These are phyloP conservation scores for Syngnathus acus DNA, from an alignment of 2,797 vertebrate species.

Conservation along the genomic window DNA sequence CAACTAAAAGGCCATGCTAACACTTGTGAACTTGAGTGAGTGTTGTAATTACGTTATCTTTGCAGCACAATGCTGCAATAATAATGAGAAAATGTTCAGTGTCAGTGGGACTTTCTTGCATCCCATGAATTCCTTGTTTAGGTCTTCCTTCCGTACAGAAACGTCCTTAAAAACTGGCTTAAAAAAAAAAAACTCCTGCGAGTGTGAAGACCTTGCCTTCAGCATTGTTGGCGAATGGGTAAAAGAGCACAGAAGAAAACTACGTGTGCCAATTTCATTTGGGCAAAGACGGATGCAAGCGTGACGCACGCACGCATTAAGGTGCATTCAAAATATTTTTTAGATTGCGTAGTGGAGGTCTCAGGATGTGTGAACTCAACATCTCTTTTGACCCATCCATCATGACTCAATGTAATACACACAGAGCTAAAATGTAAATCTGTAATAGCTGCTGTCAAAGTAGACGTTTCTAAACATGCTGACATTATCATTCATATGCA, in stretches of 20 bases:
- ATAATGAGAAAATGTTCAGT: neutral
- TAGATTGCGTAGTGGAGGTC: no score
- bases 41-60: slow-evolving; percentile 1
- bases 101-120: neutral
- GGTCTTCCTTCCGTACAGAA: neutral
- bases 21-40: neutral
- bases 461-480: no score
- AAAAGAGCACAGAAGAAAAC: neutral
- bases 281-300: neutral
- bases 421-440: no score
- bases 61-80: neutral
- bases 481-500: no score
- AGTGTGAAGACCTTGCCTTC: neutral
- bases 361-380: no score
- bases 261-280: neutral
- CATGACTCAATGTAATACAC: no score
- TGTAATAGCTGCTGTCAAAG: no score
- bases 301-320: no score
- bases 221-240: neutral
- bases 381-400: no score
- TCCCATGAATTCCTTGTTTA: neutral
- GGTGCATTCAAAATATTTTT: no score
- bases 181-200: neutral
- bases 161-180: neutral
- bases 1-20: neutral